These are phyloP conservation scores for Oncopodura yosiiana DNA, from an alignment of 1,140 invertebrate species.

Conservation along the genomic window DNA sequence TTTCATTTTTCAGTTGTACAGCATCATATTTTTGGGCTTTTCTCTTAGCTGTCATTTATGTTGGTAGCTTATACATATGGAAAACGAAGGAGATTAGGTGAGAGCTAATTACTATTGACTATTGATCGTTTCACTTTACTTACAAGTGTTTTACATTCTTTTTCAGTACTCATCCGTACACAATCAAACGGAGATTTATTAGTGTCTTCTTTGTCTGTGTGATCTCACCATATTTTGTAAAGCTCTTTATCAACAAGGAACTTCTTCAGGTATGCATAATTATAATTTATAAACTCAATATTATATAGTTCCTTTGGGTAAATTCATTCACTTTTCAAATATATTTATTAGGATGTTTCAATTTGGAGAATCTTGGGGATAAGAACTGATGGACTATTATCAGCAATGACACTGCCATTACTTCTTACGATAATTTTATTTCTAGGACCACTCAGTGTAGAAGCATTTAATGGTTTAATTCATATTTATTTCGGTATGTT, in stretches of 20 bases:
- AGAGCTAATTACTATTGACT: not conserved
- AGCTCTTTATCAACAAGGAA: slow-evolving; percentile 40
- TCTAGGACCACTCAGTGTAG: slow-evolving; percentile 66
- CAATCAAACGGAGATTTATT: slow-evolving; percentile 75
- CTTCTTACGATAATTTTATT: slow-evolving; percentile 73
- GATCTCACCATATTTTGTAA: slow-evolving; percentile 64
- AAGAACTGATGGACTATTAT: slow-evolving; percentile 57
- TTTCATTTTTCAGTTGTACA: slow-evolving; percentile 26
- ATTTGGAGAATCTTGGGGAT: slow-evolving; percentile 67
- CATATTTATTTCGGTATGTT: slow-evolving; percentile 56
- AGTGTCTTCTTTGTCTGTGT: slow-evolving; percentile 72
- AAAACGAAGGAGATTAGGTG: slow-evolving; percentile 48
- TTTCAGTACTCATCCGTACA: slow-evolving; percentile 75
- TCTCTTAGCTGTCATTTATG: slow-evolving; percentile 60
- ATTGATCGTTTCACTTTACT: not conserved
- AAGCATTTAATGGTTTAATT: slow-evolving; percentile 56
- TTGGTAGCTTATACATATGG: slow-evolving; percentile 76
- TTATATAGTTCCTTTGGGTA: slow-evolving; percentile 3
- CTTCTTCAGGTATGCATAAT: slow-evolving; percentile 33
- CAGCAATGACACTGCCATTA: slow-evolving; percentile 63
- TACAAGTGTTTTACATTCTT: slow-evolving; percentile 33
- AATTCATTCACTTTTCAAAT: not conserved
- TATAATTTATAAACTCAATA: not conserved
- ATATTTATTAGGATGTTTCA: slow-evolving; percentile 16
- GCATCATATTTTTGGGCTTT: slow-evolving; percentile 48